Conservation (phyloP, 2,113 vertebrate genomes). For the Gnathonemus echidnorhynchus region DNA sequence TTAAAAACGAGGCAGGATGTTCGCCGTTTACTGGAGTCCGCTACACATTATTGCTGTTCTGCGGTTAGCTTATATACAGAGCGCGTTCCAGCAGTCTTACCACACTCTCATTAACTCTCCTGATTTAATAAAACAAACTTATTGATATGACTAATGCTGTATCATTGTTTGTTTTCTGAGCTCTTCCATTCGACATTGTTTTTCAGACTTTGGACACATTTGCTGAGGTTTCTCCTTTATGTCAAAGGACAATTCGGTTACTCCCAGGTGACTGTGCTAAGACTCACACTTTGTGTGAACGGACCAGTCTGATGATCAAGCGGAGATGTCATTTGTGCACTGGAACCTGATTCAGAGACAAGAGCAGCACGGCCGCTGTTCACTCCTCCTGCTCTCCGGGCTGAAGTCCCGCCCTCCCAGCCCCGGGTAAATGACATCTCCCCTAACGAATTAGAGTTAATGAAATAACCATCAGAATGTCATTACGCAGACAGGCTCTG, state of each 20-base stretch:
- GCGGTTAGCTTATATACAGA: not conserved
- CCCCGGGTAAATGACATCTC: conserved; percentile 62
- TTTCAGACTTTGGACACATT: not conserved
- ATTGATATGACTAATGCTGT: not conserved
- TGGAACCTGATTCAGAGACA: not conserved
- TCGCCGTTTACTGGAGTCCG: not conserved
- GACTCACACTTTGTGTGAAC: not conserved
- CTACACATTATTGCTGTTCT: not conserved
- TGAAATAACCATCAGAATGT: conserved; percentile 66
- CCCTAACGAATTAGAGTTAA: conserved; percentile 66
- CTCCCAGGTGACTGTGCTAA: not conserved
- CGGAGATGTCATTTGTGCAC: not conserved
- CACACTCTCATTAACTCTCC: not conserved
- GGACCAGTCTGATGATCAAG: not conserved
- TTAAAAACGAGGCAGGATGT: not conserved
- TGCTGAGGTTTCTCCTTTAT: not conserved
- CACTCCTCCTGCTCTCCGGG: not conserved
- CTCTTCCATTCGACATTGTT: not conserved
- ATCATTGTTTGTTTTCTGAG: not conserved
- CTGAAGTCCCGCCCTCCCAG: conserved; percentile 49
- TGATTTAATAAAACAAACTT: not conserved
- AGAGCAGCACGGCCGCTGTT: not conserved
- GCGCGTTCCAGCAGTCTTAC: not conserved
- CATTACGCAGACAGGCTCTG: conserved; percentile 48
- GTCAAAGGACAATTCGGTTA: not conserved